phyloP scores from a whole-genome alignment of 2,113 vertebrate genomes.

The Gymnocephalus cernua region DNA sequence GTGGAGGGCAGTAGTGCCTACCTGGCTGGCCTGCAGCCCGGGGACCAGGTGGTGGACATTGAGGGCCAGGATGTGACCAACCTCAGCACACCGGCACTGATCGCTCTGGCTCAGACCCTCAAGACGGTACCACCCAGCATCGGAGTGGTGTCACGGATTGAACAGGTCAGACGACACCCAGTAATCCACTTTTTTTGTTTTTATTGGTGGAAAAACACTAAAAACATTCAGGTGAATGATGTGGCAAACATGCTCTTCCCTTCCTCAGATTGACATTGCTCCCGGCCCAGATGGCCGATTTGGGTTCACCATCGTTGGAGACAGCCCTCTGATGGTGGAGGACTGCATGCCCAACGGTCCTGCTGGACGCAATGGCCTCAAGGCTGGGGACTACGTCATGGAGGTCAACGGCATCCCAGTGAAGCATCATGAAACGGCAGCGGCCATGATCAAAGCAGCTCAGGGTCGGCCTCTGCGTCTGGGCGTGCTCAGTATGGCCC shows the following conservation, averaged over 20 bases:
- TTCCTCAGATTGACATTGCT: constrained; percentile 79
- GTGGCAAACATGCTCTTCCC: background rate
- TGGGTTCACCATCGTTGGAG: constrained; percentile 86
- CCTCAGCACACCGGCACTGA: constrained; percentile 86
- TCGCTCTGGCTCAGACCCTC: constrained; percentile 88
- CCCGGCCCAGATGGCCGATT: constrained; percentile 82
- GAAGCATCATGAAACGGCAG: constrained; percentile 80
- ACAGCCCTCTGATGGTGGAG: constrained; percentile 87
- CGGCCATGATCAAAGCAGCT: constrained; percentile 84
- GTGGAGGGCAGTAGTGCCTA: constrained; percentile 93
- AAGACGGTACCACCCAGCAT: constrained; percentile 94
- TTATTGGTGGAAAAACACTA: background rate
- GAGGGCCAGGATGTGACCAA: constrained; percentile 92
- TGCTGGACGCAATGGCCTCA: constrained; percentile 84
- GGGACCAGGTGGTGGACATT: constrained; percentile 96
- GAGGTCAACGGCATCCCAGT: constrained; percentile 88
- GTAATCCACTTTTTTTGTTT: background rate
- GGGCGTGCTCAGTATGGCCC: constrained; percentile 87
- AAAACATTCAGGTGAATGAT: background rate
- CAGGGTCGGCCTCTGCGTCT: constrained; percentile 82
- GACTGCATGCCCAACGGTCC: constrained; percentile 84
- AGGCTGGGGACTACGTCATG: constrained; percentile 87
- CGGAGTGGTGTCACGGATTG: constrained; percentile 91
- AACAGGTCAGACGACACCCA: constrained; percentile 74
- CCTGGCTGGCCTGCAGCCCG: constrained; percentile 90